Evolutionary conservation across 2,888 invertebrate species (phyloP).

Genomic region (Sussaba pulchella): DNA sequence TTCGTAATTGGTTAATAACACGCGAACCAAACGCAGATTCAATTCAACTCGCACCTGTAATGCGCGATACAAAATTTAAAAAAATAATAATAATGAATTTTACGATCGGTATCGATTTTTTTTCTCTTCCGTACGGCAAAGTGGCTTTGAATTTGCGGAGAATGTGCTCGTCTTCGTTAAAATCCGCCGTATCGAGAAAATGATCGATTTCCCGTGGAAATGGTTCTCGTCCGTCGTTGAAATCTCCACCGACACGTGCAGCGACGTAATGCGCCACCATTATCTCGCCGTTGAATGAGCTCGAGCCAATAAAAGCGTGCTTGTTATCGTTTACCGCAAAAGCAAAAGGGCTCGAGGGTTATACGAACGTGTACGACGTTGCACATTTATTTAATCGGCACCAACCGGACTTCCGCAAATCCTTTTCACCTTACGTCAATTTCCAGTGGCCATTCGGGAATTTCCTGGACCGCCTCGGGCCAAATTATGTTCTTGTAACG

Average conservation of each 20-base stretch:
- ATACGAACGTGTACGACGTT: conserved; percentile 3
- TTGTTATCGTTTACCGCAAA: conserved; percentile 62
- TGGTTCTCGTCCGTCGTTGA: conserved; percentile 38
- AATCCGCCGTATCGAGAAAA: conserved; percentile 59
- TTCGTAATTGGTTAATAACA: conserved; percentile 21
- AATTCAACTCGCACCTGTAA: too few relatives aligned
- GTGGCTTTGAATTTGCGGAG: conserved; percentile 2
- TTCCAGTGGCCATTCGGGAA: conserved; percentile 57
- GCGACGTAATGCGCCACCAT: conserved; percentile 18
- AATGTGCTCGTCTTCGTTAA: conserved; percentile 43
- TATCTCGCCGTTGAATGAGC: conserved; percentile 25
- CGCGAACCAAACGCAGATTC: background rate
- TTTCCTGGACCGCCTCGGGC: conserved; percentile 54
- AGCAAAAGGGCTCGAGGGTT: conserved; percentile 51
- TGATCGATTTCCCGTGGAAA: conserved; percentile 65
- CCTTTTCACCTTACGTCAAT: conserved; percentile 48
- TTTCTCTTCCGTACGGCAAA: conserved; percentile 26
- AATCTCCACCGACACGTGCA: conserved; percentile 30
- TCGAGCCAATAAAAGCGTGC: conserved; percentile 30
- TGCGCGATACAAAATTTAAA: too few relatives aligned
- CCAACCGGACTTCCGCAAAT: conserved; percentile 62
- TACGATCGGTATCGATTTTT: conserved; percentile 25
- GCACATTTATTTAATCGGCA: conserved; percentile 50
- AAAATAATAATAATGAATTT: too few relatives aligned
- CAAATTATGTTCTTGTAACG: conserved; percentile 36